Base-by-base conservation (phyloP, 2,888 invertebrate species). In the Habrosyne pyritoides region DNA sequence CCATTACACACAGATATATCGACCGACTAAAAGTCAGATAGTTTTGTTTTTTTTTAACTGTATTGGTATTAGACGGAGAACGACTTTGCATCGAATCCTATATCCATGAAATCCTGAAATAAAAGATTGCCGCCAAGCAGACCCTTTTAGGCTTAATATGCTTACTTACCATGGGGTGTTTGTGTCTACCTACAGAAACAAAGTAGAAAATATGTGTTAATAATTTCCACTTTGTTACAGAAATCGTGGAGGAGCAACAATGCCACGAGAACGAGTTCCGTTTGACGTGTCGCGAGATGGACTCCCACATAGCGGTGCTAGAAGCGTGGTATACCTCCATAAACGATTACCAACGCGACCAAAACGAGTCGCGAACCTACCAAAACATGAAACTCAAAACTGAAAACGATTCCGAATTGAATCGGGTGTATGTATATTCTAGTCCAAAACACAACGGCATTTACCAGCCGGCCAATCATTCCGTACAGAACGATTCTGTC, bases 211-310 rank as follows among this genome's bases (percentile, higher is more conserved):
- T 3, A 7, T n/a, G 12, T 5, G 55, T 55, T 60, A 14, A 47
- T 52, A 24, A 46, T 10, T 48, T 14, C 6, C 21, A 48, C 59
- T 59, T 83, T 74, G 74, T 94, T 94, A 6, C 93, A 95, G 95
- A 95, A 93, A 93, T 94, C 67, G 95, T 95, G 56, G 93, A 94
- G 79, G 94, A 94, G 73, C 93, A 93, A 72, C 93, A 93, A 73
- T 95, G 95, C 74, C 91, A 94, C 81, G 93, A 94, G 73, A 93
- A 88, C 77, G 92, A 93, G 72, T 93, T 95, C 72, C 91, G 94
- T 21, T 84, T 95, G 49, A 95, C 94, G 4, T 95, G 95, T 70
- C 93, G 94, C 28, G 93, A 94, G 60, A 80, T 95, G 63, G 94
- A 94, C 79, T 93, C 94, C 2, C 94, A 94, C 75, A 93, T 95